These are phyloP conservation scores for Eupithecia subumbrata DNA, from an alignment of 2,888 invertebrate species.

Conservation along the genomic window DNA sequence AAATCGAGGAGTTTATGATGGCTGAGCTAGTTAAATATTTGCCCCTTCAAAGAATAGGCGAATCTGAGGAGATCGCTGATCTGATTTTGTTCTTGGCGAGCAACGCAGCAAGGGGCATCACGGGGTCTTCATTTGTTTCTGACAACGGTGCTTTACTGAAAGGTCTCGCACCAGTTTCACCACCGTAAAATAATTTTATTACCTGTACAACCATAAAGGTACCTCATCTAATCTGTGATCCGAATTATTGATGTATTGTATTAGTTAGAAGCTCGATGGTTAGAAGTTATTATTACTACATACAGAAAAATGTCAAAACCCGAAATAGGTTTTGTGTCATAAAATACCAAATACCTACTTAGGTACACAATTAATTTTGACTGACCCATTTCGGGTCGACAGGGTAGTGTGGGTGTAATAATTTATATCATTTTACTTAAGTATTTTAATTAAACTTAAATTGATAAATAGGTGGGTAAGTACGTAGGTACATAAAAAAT, in stretches of 20 bases:
- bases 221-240: not conserved
- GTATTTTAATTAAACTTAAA: no score
- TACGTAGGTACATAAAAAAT: no score
- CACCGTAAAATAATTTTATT: not conserved
- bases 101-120: slow-evolving; percentile 42
- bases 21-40: slow-evolving; percentile 4
- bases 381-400: not conserved
- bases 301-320: not conserved
- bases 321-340: not conserved
- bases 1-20: slow-evolving; percentile 15
- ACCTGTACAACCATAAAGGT: no score
- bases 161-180: slow-evolving; percentile 8
- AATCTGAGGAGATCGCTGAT: slow-evolving; percentile 44
- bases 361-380: not conserved
- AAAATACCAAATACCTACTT: no score
- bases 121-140: slow-evolving; percentile 36
- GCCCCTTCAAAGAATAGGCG: slow-evolving; percentile 29
- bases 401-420: not conserved
- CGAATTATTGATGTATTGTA: no score
- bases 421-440: no score
- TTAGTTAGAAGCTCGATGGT: not conserved
- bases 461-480: no score
- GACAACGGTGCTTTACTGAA: slow-evolving; percentile 28
- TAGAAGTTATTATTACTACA: not conserved
- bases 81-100: slow-evolving; percentile 43